Conservation (phyloP, 2,888 invertebrate species). For the Toxonevra muliebris region DNA sequence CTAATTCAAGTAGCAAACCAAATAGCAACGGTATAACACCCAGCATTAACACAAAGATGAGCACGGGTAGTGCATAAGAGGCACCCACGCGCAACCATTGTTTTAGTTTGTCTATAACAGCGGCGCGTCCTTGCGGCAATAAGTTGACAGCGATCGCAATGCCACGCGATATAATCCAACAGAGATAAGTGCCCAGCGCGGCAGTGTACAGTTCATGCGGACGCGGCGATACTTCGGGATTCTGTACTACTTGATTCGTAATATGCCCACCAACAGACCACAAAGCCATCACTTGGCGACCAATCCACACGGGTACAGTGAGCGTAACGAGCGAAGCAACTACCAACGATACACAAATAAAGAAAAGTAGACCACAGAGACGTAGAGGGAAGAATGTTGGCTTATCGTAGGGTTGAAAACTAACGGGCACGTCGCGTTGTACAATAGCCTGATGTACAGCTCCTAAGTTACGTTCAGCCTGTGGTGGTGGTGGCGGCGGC, state of each 20-base stretch:
- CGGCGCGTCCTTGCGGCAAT: constrained; percentile 87
- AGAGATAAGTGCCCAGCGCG: constrained; percentile 91
- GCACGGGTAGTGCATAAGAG: constrained; percentile 80
- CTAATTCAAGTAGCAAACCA: constrained; percentile 90
- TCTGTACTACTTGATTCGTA: constrained; percentile 42
- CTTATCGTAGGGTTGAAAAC: constrained; percentile 83
- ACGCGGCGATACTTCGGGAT: constrained; percentile 66
- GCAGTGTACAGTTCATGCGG: constrained; percentile 97
- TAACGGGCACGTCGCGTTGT: constrained; percentile 84
- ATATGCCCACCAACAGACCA: constrained; percentile 74
- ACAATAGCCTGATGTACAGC: constrained; percentile 90
- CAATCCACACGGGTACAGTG: constrained; percentile 90
- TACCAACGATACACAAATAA: constrained; percentile 87
- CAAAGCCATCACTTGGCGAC: constrained; percentile 85
- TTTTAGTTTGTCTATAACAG: constrained; percentile 75
- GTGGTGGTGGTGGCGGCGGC: constrained; percentile 59
- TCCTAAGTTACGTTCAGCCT: constrained; percentile 68
- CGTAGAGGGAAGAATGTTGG: constrained; percentile 84
- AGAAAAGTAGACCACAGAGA: constrained; percentile 73
- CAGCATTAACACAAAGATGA: constrained; percentile 74
- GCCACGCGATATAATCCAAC: constrained; percentile 91
- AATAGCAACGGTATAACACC: constrained; percentile 92
- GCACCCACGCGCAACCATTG: constrained; percentile 79
- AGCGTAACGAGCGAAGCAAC: constrained; percentile 82
- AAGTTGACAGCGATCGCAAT: constrained; percentile 84